These are phyloP conservation scores for Selene dorsalis DNA, from an alignment of 2,797 vertebrate genomes.

Conservation along the genomic window DNA sequence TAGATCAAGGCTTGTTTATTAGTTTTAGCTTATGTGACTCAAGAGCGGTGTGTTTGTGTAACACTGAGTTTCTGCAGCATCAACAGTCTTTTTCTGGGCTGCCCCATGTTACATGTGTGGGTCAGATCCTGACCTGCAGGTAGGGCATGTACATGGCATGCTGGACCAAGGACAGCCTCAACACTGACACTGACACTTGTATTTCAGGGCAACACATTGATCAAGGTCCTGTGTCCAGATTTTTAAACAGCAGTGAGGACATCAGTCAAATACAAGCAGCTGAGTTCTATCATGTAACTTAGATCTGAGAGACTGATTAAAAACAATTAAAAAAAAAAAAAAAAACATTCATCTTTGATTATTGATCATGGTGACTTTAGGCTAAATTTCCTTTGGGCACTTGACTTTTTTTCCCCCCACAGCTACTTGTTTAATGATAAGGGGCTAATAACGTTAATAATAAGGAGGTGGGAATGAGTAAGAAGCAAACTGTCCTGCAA, in stretches of 20 bases:
- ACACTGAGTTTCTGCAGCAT: neutral
- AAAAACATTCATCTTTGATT: too few relatives aligned
- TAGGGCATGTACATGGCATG: conserved; percentile 1
- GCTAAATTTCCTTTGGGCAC: neutral
- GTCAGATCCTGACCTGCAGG: conserved; percentile 10
- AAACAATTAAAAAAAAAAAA: too few relatives aligned
- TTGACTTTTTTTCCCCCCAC: neutral
- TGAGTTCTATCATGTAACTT: neutral
- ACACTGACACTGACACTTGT: neutral
- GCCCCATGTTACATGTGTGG: neutral
- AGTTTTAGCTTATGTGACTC: neutral
- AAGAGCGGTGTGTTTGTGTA: neutral
- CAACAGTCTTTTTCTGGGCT: neutral
- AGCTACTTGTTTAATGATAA: neutral
- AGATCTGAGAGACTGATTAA: too few relatives aligned
- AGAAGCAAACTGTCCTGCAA: conserved; percentile 29
- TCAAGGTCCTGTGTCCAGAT: neutral
- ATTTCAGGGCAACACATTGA: conserved; percentile 10
- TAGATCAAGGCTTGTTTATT: neutral
- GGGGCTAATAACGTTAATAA: neutral
- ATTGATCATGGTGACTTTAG: neutral
- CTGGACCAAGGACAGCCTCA: neutral
- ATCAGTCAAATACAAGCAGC: conserved; percentile 1
- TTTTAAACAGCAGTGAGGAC: neutral
- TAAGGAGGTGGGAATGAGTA: conserved; percentile 27